These are phyloP conservation scores for Octodonta nipae DNA, from an alignment of 2,888 invertebrate genomes.

Conservation along the genomic window DNA sequence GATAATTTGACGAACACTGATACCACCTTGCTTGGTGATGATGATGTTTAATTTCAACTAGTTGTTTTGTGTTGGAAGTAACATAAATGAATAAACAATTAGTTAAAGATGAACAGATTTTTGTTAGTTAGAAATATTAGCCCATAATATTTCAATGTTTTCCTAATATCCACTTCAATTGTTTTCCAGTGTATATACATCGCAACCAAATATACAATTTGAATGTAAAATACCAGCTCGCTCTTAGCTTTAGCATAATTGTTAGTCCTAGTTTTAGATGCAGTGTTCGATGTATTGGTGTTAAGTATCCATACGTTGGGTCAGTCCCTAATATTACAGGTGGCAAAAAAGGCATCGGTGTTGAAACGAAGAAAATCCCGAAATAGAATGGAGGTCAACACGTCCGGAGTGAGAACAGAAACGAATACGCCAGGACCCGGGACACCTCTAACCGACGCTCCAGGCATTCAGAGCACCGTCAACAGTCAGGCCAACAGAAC, in stretches of 20 bases:
- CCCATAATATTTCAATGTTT: too few relatives aligned
- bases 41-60: too few relatives aligned
- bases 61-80: too few relatives aligned
- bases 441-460: conserved; percentile 21
- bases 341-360: conserved; percentile 60
- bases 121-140: too few relatives aligned
- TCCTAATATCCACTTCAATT: too few relatives aligned
- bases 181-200: too few relatives aligned
- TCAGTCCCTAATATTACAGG: conserved; percentile 59
- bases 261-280: conserved; percentile 22
- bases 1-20: too few relatives aligned
- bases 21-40: too few relatives aligned
- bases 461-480: conserved; percentile 15
- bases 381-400: conserved; percentile 45
- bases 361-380: conserved; percentile 56
- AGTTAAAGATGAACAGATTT: too few relatives aligned
- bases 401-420: conserved; percentile 22
- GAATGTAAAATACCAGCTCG: too few relatives aligned
- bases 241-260: conserved; percentile 2
- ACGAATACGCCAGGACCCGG: conserved; percentile 19
- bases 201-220: too few relatives aligned
- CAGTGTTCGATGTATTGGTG: conserved; percentile 36
- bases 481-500: conserved; percentile 27
- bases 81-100: too few relatives aligned
- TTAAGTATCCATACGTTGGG: conserved; percentile 38